Evolutionary conservation across 2,113 vertebrate species (phyloP).

Genomic region (Eulemur rufifrons): DNA sequence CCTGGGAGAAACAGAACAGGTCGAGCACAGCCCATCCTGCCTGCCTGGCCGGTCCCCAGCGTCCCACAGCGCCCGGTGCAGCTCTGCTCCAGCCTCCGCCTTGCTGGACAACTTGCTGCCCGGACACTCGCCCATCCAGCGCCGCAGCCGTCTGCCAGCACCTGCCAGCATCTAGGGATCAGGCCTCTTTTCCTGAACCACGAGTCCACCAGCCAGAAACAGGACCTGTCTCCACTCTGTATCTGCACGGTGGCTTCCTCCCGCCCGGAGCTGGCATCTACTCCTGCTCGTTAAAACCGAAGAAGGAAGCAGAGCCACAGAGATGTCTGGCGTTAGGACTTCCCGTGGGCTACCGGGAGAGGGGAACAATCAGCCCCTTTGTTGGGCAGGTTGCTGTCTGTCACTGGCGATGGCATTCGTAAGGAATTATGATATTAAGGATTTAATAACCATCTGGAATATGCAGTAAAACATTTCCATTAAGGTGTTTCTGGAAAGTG

Average conservation of each 20-base stretch:
- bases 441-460: constrained; percentile 37
- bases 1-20: not conserved
- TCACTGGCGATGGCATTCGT: constrained; percentile 35
- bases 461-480: constrained; percentile 35
- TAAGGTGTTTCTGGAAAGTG: constrained; percentile 41
- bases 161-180: not conserved
- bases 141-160: not conserved
- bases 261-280: not conserved
- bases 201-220: not conserved
- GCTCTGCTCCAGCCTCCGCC: not conserved
- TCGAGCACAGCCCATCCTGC: not conserved
- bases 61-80: fast-evolving
- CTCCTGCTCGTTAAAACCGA: not conserved
- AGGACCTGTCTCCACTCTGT: not conserved
- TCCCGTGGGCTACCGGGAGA: not conserved
- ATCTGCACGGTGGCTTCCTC: not conserved
- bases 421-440: constrained; percentile 48
- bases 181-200: not conserved
- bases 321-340: not conserved
- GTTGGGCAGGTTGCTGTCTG: not conserved
- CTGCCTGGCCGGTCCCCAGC: not conserved
- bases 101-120: not conserved
- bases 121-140: not conserved
- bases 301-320: not conserved
- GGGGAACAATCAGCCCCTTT: constrained; percentile 38